phyloP scores from a whole-genome alignment of 2,113 vertebrate species.

The Silurus meridionalis region DNA sequence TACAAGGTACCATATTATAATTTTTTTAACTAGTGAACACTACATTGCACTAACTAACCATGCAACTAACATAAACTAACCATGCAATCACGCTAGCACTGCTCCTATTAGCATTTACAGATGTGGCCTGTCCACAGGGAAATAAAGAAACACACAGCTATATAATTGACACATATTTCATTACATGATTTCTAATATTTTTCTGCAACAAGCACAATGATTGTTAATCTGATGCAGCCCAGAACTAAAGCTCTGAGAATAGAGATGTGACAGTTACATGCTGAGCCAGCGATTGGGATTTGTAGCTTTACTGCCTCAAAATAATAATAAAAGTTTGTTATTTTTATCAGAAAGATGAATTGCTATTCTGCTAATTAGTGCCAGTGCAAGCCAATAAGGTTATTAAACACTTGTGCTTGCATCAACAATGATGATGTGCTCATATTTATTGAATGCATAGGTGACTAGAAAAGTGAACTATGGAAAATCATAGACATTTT shows the following conservation, averaged over 20 bases:
- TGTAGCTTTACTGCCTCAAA: background rate
- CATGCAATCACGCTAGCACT: background rate
- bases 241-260: background rate
- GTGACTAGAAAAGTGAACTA: background rate
- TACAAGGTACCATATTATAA: background rate
- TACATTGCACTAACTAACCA: background rate
- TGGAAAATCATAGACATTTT: background rate
- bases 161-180: background rate
- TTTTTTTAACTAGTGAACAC: background rate
- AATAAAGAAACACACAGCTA: background rate
- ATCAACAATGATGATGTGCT: background rate
- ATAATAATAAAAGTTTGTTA: background rate
- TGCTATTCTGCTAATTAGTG: background rate
- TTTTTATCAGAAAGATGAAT: background rate
- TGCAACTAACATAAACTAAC: background rate
- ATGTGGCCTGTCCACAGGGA: background rate
- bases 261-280: background rate
- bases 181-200: background rate
- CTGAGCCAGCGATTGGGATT: background rate
- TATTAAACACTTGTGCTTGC: background rate
- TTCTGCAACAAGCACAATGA: background rate
- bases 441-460: background rate
- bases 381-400: no score
- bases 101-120: background rate
- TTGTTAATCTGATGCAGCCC: background rate